phyloP scores from a whole-genome alignment of 2,888 invertebrate species.

The Julus scanicus region DNA sequence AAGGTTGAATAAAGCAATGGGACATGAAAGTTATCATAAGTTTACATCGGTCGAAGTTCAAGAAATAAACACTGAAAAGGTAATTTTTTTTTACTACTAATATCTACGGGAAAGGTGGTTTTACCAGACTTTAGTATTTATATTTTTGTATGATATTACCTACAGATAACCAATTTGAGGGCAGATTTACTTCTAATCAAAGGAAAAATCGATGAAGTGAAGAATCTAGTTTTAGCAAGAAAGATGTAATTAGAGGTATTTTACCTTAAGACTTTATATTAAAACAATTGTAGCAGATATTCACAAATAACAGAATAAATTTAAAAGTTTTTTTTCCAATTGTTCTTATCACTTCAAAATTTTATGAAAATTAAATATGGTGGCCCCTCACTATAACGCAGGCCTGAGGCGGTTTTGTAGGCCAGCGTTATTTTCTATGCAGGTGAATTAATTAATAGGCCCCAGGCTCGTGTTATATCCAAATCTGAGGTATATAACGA shows the following conservation, averaged over 20 bases:
- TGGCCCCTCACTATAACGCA: too few species aligned
- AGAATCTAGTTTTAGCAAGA: slow-evolving; percentile 8
- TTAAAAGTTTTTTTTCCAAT: background rate
- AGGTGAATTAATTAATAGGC: too few species aligned
- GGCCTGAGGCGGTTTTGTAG: too few species aligned
- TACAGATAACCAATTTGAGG: slow-evolving; percentile 16
- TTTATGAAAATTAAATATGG: background rate
- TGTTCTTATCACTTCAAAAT: background rate
- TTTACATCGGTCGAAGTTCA: background rate
- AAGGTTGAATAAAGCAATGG: background rate
- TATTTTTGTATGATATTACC: background rate
- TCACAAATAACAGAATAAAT: background rate
- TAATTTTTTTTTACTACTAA: background rate
- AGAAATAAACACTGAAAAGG: background rate
- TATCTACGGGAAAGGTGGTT: background rate
- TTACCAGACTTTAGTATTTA: background rate
- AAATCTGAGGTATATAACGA: too few species aligned
- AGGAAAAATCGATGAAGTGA: slow-evolving; percentile 30
- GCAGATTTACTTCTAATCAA: background rate
- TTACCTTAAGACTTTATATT: background rate
- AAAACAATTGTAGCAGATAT: background rate
- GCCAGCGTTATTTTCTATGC: too few species aligned
- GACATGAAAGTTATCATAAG: background rate
- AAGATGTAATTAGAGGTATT: background rate
- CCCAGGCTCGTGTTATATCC: too few species aligned